Evolutionary conservation across 2,888 invertebrate genomes (phyloP).

Genomic region (Mycalesis mineus): DNA sequence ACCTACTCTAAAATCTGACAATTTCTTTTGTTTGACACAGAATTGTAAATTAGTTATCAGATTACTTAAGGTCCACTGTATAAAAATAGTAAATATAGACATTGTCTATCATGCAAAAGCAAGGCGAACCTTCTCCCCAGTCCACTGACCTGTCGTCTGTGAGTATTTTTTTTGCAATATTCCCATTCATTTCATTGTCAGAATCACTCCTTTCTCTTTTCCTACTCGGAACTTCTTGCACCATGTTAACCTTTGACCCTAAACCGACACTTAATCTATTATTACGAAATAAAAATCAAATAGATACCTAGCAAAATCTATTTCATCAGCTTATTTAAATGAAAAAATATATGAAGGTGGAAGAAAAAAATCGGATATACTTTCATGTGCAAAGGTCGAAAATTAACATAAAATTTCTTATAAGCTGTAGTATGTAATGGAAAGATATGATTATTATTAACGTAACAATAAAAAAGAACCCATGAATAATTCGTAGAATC

Average conservation of each 20-base stretch:
- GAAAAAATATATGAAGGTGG: background rate
- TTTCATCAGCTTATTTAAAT: too few relatives aligned
- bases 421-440: too few relatives aligned
- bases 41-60: too few relatives aligned
- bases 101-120: too few relatives aligned
- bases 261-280: slow-evolving; percentile 14
- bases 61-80: too few relatives aligned
- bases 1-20: too few relatives aligned
- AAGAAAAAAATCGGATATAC: too few relatives aligned
- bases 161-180: slow-evolving; percentile 53
- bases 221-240: slow-evolving; percentile 34
- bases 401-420: too few relatives aligned
- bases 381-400: background rate
- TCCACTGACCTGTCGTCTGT: slow-evolving; percentile 52
- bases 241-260: slow-evolving; percentile 35
- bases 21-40: too few relatives aligned
- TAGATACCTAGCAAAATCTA: background rate
- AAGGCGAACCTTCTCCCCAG: background rate
- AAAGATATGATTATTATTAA: background rate
- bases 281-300: background rate
- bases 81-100: too few relatives aligned
- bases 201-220: slow-evolving; percentile 62
- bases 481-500: background rate
- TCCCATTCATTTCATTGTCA: slow-evolving; percentile 47
- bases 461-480: background rate